A percentile compares a stretch with the other conserved stretches of the same genome.
Conservation (phyloP, 2,888 invertebrate species). For the Callyntrura sp. region DNA sequence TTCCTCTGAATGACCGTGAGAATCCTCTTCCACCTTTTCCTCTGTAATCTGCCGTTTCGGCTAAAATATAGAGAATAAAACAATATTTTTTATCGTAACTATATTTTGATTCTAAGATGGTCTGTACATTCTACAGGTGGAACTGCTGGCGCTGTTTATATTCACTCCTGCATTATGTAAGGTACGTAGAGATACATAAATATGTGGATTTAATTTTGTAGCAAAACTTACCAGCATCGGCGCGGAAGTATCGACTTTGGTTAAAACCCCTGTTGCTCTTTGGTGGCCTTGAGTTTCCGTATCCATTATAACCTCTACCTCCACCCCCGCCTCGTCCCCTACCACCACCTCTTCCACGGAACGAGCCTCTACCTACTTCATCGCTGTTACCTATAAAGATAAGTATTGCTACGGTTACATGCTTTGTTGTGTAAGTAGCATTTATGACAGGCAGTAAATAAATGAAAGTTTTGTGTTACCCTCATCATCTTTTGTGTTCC, state of each 20-base stretch:
- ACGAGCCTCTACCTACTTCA: conserved; percentile 70
- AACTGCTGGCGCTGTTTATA: not conserved
- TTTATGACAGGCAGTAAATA: too few relatives aligned
- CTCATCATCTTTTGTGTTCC: conserved; percentile 60
- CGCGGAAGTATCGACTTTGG: conserved; percentile 58
- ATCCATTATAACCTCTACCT: conserved; percentile 78
- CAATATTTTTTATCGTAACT: too few relatives aligned
- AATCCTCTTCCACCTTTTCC: conserved; percentile 63
- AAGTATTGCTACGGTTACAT: not conserved
- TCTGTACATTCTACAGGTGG: too few relatives aligned
- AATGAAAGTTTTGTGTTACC: conserved; percentile 17
- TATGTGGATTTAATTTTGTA: not conserved
- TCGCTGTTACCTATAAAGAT: conserved; percentile 59
- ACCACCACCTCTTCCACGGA: conserved; percentile 61
- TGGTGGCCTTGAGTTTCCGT: conserved; percentile 68
- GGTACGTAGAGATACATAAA: not conserved
- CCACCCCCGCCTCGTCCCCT: conserved; percentile 73
- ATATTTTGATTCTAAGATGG: too few relatives aligned
- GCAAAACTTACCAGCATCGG: conserved; percentile 63
- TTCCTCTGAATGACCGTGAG: conserved; percentile 64
- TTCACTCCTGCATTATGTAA: too few relatives aligned
- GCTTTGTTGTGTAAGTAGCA: too few relatives aligned
- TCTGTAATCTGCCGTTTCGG: conserved; percentile 61
- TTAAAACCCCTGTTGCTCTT: conserved; percentile 70
- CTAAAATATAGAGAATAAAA: not conserved